Evolutionary conservation across 2,113 vertebrate genomes (phyloP), one percentile per base, ranked within the genome.

Genomic region (Cacatua alba): DNA sequence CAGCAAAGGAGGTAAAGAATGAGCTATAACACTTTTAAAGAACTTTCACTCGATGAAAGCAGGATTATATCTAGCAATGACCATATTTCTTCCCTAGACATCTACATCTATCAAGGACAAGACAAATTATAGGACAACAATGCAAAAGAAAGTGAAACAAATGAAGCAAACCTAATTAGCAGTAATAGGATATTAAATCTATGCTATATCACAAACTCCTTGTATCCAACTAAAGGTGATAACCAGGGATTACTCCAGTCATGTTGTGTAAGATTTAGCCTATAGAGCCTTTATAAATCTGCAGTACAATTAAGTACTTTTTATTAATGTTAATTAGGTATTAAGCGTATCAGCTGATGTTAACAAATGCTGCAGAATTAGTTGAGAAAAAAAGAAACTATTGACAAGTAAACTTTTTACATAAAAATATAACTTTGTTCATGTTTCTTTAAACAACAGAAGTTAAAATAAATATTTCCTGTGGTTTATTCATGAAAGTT

Each of bases 81-180:
- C 23, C 57, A 18, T 44, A 74, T 83, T 96, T 95, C 1, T 8
- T 92, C 81, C 90, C 65, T 82, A 89, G 86, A 90, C 39, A 79
- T 35, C 44, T 53, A 59, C 53, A 93, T 94, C 49, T 57, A 62
- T 94, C 93, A 96, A 92, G 86, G 75, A 74, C 49, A 89, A 88
- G 90, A 88, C 24, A 88, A 68, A 46, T 53, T 93, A 85, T 18
- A 86, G 57, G 52, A 92, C 48, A 94, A 88, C 35, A 29, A 84
- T 86, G 84, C 21, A 57, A 82, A 79, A 80, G 82, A 88, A 92
- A 93, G 74, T 60, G 19, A 94, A 94, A 41, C n/a, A 90, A 96
- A 69, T 83, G 85, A 96, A 97, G 89, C 75, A 97, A 91, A 90
- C 4, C 48, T 96, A 95, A 97, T 96, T 88, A 89, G 46, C 62